Conservation (phyloP, 2,113 vertebrate genomes). For the Micronisus gabar region DNA sequence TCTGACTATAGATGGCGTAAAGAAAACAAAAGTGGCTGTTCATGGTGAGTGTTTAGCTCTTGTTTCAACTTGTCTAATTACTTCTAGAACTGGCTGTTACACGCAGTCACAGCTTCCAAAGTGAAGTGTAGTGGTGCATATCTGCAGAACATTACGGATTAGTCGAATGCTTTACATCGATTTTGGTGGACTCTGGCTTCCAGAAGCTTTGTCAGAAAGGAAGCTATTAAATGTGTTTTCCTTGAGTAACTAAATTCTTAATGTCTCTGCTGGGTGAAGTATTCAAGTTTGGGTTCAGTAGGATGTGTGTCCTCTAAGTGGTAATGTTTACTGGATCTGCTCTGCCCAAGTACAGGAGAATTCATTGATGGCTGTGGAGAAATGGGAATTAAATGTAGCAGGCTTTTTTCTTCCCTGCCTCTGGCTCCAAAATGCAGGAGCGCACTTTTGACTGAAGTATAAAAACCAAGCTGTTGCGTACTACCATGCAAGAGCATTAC, state of each 20-base stretch:
- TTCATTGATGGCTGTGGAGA: not conserved
- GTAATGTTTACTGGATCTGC: not conserved
- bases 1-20: not conserved
- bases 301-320: not conserved
- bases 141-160: not conserved
- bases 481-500: no score
- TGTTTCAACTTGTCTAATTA: not conserved
- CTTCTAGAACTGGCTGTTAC: not conserved
- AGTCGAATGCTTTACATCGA: not conserved
- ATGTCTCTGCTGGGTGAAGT: not conserved
- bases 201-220: not conserved
- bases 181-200: not conserved
- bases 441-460: not conserved
- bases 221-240: not conserved
- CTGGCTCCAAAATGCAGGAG: not conserved
- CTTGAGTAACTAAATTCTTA: not conserved
- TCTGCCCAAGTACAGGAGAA: not conserved
- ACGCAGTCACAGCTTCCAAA: not conserved
- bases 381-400: not conserved
- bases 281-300: not conserved
- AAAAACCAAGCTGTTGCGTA: not conserved
- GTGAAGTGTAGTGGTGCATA: not conserved
- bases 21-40: not conserved
- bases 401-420: not conserved
- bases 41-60: not conserved